Base-by-base conservation (phyloP, 1,140 invertebrate species). In the Microplitis demolitor region DNA sequence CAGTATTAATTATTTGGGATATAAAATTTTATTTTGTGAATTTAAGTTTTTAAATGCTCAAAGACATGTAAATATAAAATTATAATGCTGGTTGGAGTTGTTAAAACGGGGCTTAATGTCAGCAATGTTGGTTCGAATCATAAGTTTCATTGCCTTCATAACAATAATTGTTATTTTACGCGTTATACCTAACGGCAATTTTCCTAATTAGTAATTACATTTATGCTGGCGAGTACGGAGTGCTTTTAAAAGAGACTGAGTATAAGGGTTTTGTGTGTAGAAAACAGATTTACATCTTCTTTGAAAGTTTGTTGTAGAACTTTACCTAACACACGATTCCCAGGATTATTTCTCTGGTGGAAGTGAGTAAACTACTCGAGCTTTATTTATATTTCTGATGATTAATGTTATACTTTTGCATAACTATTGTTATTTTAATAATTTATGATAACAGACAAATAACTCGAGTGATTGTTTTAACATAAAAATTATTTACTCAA, bases 91-190 rank as follows among this genome's bases (percentile, higher is more conserved):
- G 39, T 45, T 45, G 39, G 39, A 45, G 39, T 45, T 9, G 39
- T 45, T 45, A 45, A 24, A 45, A 45, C 39, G 39, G 6, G 39
- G 6, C 13, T 54, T 54, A 14, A 58, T 45, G 37, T n/a, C 31
- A 37, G 37, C 34, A 50, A n/a, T 45, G 24, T 45, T 66, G 13
- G 35, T 50, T 45, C 63, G 37, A 66, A 45, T 66, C 34, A 51
- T 50, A 66, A 50, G 63, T 66, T 66, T 66, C 14, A 66, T 66
- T n/a, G 35, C 63, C 16, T 11, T 14, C 14, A 31, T 66, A 66
- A 66, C 63, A 66, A 66, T 66, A 66, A 66, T 66, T 66, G 63
- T 66, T 51, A 66, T 66, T 66, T 51, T 66, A 66, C 39, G n/a
- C 24, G 45, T 66, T 51, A 66, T 66, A 50, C 34, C 63, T 50